These are phyloP conservation scores for Petaurus breviceps DNA, from an alignment of 2,113 vertebrate genomes.

Conservation along the genomic window DNA sequence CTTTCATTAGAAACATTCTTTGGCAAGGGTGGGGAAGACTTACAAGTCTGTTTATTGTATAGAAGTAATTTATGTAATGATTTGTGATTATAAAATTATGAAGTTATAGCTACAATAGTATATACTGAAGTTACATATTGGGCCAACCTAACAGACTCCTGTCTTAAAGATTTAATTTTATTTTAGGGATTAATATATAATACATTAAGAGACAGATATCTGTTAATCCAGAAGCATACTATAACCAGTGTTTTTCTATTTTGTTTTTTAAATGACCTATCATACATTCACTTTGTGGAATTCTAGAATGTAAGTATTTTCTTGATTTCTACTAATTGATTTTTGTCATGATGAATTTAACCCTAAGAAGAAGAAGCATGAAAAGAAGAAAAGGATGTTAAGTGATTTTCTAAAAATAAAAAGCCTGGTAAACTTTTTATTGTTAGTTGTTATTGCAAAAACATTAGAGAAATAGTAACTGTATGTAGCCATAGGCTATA, in stretches of 20 bases:
- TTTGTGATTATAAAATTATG: background rate
- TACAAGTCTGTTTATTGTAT: background rate
- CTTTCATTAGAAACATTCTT: background rate
- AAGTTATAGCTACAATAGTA: background rate
- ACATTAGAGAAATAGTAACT: no score
- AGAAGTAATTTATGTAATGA: background rate
- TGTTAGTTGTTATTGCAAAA: no score
- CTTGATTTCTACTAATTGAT: background rate
- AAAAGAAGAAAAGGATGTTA: background rate
- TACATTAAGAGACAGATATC: background rate
- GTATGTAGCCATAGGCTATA: no score
- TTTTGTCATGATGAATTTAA: background rate
- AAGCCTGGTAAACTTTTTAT: no score
- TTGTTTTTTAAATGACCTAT: background rate
- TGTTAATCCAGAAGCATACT: background rate
- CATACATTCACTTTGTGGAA: background rate
- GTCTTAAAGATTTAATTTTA: background rate
- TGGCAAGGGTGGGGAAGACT: background rate
- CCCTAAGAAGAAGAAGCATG: background rate
- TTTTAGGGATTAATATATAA: background rate
- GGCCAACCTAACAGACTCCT: background rate
- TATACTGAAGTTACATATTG: background rate
- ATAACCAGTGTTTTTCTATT: background rate
- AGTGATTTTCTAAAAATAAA: no score
- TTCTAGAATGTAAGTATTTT: background rate